Percentiles rank a stretch among this genome's conserved stretches.
Evolutionary conservation across 35 echinoderm and acorn worm genomes (phyloP).

Genomic region (Eucidaris tribuloides): DNA sequence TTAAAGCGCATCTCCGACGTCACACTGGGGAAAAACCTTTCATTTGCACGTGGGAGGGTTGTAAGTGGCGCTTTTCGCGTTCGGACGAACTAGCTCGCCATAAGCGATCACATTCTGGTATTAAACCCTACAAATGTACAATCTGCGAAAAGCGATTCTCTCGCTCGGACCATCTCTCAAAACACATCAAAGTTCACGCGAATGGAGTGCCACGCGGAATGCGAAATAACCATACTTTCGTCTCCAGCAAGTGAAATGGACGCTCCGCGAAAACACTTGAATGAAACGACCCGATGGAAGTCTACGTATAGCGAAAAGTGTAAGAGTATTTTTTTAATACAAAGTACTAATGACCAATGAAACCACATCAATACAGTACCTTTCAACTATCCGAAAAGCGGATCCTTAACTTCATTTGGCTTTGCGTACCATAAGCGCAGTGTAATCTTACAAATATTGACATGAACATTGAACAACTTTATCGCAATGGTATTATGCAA

Average conservation of each 20-base stretch:
- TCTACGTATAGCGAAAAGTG: too few relatives aligned
- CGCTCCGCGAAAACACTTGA: too few relatives aligned
- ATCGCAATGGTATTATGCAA: too few relatives aligned
- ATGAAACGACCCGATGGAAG: too few relatives aligned
- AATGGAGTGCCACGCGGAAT: constrained; percentile 76
- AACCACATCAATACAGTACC: too few relatives aligned
- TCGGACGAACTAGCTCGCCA: constrained; percentile 96
- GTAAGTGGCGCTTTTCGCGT: constrained; percentile 96
- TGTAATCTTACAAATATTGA: too few relatives aligned
- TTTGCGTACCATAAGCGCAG: too few relatives aligned
- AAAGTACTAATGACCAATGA: too few relatives aligned
- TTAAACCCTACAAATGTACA: constrained; percentile 94
- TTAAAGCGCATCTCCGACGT: constrained; percentile 90
- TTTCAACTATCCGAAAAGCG: too few relatives aligned
- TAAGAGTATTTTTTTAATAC: too few relatives aligned
- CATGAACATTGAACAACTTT: too few relatives aligned
- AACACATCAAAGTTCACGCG: constrained; percentile 95
- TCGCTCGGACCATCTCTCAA: constrained; percentile 90
- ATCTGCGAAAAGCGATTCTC: constrained; percentile 99
- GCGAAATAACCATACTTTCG: constrained; percentile 8
- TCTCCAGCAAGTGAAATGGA: not conserved
- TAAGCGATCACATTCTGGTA: constrained; percentile 92
- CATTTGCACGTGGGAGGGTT: constrained; percentile 93
- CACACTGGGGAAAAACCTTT: constrained; percentile 98
- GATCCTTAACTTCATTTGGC: too few relatives aligned